phyloP scores from a whole-genome alignment of 2,113 vertebrate genomes.

The Rhinichthys klamathensis region DNA sequence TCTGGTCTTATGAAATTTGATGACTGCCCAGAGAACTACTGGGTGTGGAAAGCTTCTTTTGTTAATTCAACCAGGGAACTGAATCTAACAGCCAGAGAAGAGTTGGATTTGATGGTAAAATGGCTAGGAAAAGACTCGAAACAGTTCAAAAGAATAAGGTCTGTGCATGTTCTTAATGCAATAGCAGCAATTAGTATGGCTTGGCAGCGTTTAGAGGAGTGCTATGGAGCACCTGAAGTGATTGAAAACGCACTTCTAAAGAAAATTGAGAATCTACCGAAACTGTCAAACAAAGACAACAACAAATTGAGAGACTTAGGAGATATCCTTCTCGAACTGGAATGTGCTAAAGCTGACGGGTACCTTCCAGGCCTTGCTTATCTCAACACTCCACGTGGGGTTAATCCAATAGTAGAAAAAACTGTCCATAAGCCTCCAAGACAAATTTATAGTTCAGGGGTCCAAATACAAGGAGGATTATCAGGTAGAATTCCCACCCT shows the following conservation, averaged over 20 bases:
- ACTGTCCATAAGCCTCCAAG: slow-evolving; percentile 34
- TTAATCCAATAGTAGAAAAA: slow-evolving; percentile 52
- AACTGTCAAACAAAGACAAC: slow-evolving; percentile 35
- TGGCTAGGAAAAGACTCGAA: slow-evolving; percentile 12
- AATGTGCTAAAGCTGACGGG: slow-evolving; percentile 26
- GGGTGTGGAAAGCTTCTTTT: background rate
- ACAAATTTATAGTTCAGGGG: slow-evolving; percentile 33
- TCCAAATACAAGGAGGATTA: slow-evolving; percentile 44
- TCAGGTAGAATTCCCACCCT: slow-evolving; percentile 42
- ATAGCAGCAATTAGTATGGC: background rate
- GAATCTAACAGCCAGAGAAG: slow-evolving; percentile 14
- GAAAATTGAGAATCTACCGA: slow-evolving; percentile 40
- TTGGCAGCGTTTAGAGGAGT: slow-evolving; percentile 19
- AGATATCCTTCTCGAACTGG: slow-evolving; percentile 15
- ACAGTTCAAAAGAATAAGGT: slow-evolving; percentile 10
- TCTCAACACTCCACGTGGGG: slow-evolving; percentile 40
- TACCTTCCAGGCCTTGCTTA: slow-evolving; percentile 30
- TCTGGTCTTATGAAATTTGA: too few species aligned
- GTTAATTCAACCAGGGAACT: background rate
- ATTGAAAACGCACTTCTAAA: slow-evolving; percentile 40
- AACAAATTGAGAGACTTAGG: slow-evolving; percentile 20
- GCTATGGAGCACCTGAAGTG: slow-evolving; percentile 22
- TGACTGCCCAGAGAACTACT: too few species aligned
- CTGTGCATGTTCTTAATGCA: slow-evolving; percentile 8
- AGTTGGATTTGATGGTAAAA: slow-evolving; percentile 23